Evolutionary conservation across 2,797 vertebrate species (phyloP), one percentile per base, ranked within the genome.

Genomic region (Parambassis ranga): DNA sequence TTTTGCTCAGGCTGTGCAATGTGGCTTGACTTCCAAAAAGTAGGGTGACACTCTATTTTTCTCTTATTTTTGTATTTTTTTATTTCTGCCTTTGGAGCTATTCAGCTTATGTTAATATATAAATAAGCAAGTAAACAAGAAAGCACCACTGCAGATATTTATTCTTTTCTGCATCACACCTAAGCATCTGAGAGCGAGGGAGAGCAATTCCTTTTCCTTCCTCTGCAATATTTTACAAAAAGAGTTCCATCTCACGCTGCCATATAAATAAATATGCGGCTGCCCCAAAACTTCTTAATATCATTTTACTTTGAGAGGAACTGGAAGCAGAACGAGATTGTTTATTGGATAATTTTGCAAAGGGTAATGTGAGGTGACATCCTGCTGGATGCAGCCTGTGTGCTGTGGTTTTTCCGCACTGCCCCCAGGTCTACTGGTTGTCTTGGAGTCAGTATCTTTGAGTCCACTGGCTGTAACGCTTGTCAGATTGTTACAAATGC

Each of bases 291-390:
- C 66, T 51, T 56, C 41, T 41, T 50, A 66, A 65, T 68, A 55
- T 62, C 19, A 24, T 55, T 30, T 38, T 28, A 31, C 42, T 58
- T 32, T 41, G 35, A 52, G 37, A 42, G 31, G 30, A 44, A 62
- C 43, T 27, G 22, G 18, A 28, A 26, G 32, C 4, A 2, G 48
- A 38, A 18, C 16, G 48, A 50, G 28, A 61, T 51, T 41, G 41
- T 76, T 76, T 64, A 66, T 70, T 72, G 49, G 55, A 71, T 62
- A 41, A 52, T 59, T 65, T 48, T 37, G 38, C 55, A 53, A 24
- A 52, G 56, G 38, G 67, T 83, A 79, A 83, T 75, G 23, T 3
- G 9, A 83, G 57, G 69, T 60, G 77, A 84, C 75, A 72, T 62
- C 53, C 38, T 71, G 42, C 42, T 24, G 26, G 30, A 24, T 46